Conservation (phyloP, 1,140 invertebrate genomes). For the Magallana angulata region DNA sequence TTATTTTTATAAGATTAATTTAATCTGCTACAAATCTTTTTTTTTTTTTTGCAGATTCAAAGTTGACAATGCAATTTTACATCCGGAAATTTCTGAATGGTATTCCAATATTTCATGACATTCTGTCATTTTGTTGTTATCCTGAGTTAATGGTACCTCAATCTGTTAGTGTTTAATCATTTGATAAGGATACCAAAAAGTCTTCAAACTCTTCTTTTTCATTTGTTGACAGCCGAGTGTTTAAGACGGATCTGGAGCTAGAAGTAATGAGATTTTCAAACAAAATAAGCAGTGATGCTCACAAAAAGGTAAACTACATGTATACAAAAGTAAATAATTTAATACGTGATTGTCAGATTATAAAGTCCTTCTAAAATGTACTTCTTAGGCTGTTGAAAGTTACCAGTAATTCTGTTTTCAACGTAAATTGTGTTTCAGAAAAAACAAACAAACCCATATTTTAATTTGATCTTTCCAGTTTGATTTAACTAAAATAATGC, state of each 20-base stretch:
- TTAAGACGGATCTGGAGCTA: slow-evolving; percentile 92
- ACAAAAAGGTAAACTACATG: slow-evolving; percentile 86
- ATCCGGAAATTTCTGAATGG: slow-evolving; percentile 89
- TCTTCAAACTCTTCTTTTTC: too few relatives aligned
- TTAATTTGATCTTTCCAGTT: too few relatives aligned
- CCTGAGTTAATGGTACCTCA: background rate
- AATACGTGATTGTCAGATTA: too few relatives aligned
- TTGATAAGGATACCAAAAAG: too few relatives aligned
- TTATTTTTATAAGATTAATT: background rate
- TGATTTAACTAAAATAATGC: too few relatives aligned
- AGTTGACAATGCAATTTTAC: slow-evolving; percentile 87
- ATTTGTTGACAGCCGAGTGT: slow-evolving; percentile 85
- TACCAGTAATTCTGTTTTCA: too few relatives aligned
- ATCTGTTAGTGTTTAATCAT: too few relatives aligned
- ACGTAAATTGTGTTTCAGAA: too few relatives aligned
- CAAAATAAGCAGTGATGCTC: slow-evolving; percentile 94
- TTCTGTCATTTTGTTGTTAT: background rate
- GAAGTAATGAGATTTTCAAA: slow-evolving; percentile 94
- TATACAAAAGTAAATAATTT: background rate
- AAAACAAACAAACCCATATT: too few relatives aligned
- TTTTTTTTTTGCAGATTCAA: slow-evolving; percentile 84
- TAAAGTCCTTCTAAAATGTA: too few relatives aligned
- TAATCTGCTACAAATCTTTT: background rate
- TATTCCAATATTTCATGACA: slow-evolving; percentile 64
- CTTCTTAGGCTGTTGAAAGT: too few relatives aligned